Evolutionary conservation across 2,797 vertebrate species (phyloP).

Genomic region (Sebastes variabilis): DNA sequence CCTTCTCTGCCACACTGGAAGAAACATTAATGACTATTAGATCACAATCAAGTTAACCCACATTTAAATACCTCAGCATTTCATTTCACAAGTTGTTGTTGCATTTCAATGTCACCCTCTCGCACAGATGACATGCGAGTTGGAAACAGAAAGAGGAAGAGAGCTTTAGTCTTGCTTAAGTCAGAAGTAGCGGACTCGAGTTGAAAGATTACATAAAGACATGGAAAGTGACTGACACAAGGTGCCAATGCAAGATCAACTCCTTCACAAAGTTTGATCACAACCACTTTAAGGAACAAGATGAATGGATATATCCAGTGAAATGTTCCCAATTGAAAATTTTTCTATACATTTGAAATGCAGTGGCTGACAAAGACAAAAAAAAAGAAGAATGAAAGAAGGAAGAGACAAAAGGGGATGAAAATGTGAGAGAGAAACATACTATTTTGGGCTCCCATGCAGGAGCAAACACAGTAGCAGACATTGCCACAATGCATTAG

Average conservation of each 20-base stretch:
- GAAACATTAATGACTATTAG: not conserved
- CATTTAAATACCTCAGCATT: not conserved
- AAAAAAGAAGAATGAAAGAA: not conserved
- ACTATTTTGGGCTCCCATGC: conserved; percentile 62
- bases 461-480: conserved; percentile 52
- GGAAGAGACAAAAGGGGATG: not conserved
- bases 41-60: not conserved
- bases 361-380: not conserved
- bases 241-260: not conserved
- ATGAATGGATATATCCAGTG: not conserved
- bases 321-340: not conserved
- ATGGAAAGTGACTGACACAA: not conserved
- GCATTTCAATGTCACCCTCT: not conserved
- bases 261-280: not conserved
- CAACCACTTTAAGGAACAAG: not conserved
- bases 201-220: not conserved
- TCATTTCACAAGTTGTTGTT: not conserved
- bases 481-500: conserved; percentile 72
- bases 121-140: not conserved
- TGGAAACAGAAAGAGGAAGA: not conserved
- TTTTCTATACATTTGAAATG: not conserved
- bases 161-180: conserved; percentile 5
- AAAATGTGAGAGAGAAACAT: conserved; percentile 10
- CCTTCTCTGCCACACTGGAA: conserved; percentile 79
- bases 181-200: not conserved